Evolutionary conservation across 2,888 invertebrate genomes (phyloP), one percentile per base, ranked within the genome.

Genomic region (Apodemia duryi): DNA sequence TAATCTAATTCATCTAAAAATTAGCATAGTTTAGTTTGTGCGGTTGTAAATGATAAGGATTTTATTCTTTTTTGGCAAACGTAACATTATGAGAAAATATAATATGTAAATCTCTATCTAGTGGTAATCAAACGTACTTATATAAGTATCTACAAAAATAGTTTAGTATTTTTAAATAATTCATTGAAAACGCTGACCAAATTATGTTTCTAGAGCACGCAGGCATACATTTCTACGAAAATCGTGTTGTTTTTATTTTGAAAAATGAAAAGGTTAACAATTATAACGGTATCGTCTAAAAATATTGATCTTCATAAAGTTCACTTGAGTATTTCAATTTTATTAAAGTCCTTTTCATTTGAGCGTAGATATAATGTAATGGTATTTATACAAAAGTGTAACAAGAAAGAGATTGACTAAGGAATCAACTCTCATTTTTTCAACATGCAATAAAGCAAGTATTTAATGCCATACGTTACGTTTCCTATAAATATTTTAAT

Each of bases 121-220:
- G 84, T 85, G 85, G 87, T 89, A 87, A 82, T 85, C 81, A 86
- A 90, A 90, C 74, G 86, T 85, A 57, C 29, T 57, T 32, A 88
- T 86, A 89, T 86, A 84, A 79, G 83, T 83, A 84, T 86, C 91
- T 91, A 91, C 90, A 91, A 91, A 91, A 91, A 91, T 91, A 91
- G 91, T 90, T 86, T 61, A 65, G 83, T 83, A 86, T 89, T 89
- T 83, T 81, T 73, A 86, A 88, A 86, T 75, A 74, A 85, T 78
- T 78, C 78, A 76, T 75, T 76, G 80, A 79, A 82, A 83, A 83
- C 75, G 80, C 77, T 77, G 80, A 77, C 72, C 71, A 79, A 83
- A 76, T 77, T 65, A 72, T 75, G 75, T 67, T 72, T 73, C 65
- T 66, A 64, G 65, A 67, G 70, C 72, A 68, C 71, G 73, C 73